Evolutionary conservation across 2,888 invertebrate genomes (phyloP), one percentile per base, ranked within the genome.

Genomic region (Heliconius erato): DNA sequence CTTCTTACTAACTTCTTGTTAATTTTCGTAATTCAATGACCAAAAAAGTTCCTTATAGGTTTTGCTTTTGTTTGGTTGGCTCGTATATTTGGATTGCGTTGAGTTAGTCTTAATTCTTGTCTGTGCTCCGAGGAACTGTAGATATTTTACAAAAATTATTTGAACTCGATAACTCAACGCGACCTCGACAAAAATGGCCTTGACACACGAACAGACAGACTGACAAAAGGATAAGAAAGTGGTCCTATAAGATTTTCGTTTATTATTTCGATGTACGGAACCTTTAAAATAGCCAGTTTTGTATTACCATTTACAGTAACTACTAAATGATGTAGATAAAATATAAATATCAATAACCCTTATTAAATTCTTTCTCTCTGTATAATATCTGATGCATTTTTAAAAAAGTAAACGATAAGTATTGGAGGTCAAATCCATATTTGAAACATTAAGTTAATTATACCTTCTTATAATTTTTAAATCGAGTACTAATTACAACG

Each of bases 401-500:
- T 11, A 9, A 26, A 72, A 72, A 72, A 44, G 12, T 12, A 19
- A 71, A 71, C 12, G 71, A 40, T 71, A n/a, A 72, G 44, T n/a
- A 44, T 44, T 72, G 12, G 6, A 6, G 71, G 71, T 72, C 71
- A 44, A 26, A 44, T 44, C n/a, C 44, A 72, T 72, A 44, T 26
- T 72, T 3, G 1, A 16, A 44, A 12, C 16, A 44, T 44, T 44
- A 72, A 72, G 12, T 26, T 26, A 72, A 72, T n/a, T n/a, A n/a
- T 44, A 72, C 16, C 14, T 44, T 40, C n/a, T 71, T 40, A 40
- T 40, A 69, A 40, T 71, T 23, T 71, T 72, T 26, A 32, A 5
- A 44, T 72, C 26, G 44, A 44, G 44, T 44, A 72, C 40, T 72
- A 72, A 72, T 72, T 72, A 72, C 7, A 72, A n/a, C 71, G n/a